Base-by-base conservation (phyloP, 2,113 vertebrate species). In the Sminthopsis crassicaudata region DNA sequence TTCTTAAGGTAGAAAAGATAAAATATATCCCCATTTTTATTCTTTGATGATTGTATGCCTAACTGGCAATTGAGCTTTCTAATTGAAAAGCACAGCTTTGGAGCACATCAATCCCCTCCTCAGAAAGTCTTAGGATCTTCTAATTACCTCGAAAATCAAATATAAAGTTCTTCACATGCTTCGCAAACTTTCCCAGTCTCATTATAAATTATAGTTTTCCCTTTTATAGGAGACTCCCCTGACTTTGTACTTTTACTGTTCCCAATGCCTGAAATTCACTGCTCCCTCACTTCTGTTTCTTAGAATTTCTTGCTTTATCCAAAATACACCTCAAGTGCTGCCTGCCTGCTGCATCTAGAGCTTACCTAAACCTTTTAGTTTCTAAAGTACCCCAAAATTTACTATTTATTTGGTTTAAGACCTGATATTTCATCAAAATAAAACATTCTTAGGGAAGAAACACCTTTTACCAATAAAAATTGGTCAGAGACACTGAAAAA, bases 11-110 rank as follows among this genome's bases (percentile, higher is more conserved):
- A 0, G 60, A 92, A 90, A 55, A 19, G 53, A 16, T 14, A n/a
- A 42, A 52, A 92, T 93, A 46, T 22, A 12, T 19, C 92, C 53
- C 48, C 19, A 51, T 94, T 27, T 90, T 67, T 94, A 92, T 92
- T 89, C 46, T 95, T 95, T 91, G 53, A 55, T 93, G 36, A 8
- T 89, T 95, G 60, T 92, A 30, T 91, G 48, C 42, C 91, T 92
- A 91, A 46, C 14, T 67, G 55, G 14, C 46, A 95, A 76, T n/a
- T 95, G 27, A 57, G 53, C 25, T 90, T 92, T 53, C 91, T 60
- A 14, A 9, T 55, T 12, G 54, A 51, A 93, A 57, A n/a, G 67
- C 55, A 23, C 6, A 42, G 12, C 19, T 36, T 11, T 67, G 2
- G 27, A 36, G 9, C 27, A 76, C 10, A 3, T 76, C 14, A 36